Percentiles rank a stretch among this genome's conserved stretches.
Evolutionary conservation across 2,888 invertebrate species (phyloP).

Genomic region (Tenthredo scrophulariae): DNA sequence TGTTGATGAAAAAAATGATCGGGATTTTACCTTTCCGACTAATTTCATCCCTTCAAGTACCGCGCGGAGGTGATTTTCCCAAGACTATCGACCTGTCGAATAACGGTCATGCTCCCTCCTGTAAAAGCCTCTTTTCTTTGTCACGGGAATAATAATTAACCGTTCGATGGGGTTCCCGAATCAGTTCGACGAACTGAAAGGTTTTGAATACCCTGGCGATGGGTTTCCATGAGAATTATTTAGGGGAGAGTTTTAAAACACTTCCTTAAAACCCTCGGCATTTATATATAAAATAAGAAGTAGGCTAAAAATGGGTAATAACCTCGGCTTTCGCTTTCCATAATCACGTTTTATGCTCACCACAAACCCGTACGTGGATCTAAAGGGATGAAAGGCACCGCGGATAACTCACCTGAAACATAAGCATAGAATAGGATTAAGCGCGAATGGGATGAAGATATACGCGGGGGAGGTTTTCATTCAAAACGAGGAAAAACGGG

Average conservation of each 20-base stretch:
- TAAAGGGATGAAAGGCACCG: background rate
- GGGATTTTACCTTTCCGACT: no score
- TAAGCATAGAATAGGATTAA: background rate
- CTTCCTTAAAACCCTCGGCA: background rate
- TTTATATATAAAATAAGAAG: constrained; percentile 8
- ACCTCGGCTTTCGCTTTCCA: background rate
- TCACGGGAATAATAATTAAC: constrained; percentile 46
- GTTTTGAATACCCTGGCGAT: constrained; percentile 1
- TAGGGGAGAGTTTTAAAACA: constrained; percentile 36
- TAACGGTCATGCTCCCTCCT: constrained; percentile 10
- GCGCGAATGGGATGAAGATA: background rate
- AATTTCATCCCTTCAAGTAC: no score
- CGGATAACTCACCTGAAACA: constrained; percentile 20
- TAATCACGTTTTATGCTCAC: background rate
- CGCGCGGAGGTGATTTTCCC: background rate
- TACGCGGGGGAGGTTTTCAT: background rate
- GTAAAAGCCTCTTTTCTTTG: constrained; percentile 31
- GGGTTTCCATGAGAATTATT: constrained; percentile 46
- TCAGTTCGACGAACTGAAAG: constrained; percentile 35
- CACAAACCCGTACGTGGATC: background rate
- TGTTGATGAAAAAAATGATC: no score
- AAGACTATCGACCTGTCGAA: constrained; percentile 37
- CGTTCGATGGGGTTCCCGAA: constrained; percentile 18
- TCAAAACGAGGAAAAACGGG: background rate
- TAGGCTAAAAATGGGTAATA: background rate